Evolutionary conservation across 2,797 vertebrate species (phyloP).

Genomic region (Pseudochirops corinnae): DNA sequence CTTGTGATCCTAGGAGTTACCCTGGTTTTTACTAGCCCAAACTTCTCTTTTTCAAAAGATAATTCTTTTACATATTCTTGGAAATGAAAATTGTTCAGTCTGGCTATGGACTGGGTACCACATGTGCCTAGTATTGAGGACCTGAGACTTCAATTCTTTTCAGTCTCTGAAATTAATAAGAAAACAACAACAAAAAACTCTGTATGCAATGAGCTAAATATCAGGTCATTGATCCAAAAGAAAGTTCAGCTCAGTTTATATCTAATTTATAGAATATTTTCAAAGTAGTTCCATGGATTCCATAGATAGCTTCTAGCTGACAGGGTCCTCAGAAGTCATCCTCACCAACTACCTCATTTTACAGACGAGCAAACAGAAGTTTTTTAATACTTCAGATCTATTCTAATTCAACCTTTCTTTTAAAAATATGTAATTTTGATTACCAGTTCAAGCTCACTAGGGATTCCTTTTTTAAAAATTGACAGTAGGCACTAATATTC

Average conservation of each 20-base stretch:
- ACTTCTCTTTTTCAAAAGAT: slow-evolving; percentile 76
- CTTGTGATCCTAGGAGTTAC: slow-evolving; percentile 69
- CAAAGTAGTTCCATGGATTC: not conserved
- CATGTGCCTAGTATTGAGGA: slow-evolving; percentile 61
- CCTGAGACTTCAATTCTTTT: slow-evolving; percentile 65
- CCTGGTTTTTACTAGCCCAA: slow-evolving; percentile 77
- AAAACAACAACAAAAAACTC: not conserved
- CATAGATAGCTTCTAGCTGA: not conserved
- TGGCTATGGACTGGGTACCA: slow-evolving; percentile 72
- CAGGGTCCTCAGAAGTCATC: not conserved
- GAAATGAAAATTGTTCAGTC: slow-evolving; percentile 73
- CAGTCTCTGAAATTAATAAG: not conserved
- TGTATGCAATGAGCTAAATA: not conserved
- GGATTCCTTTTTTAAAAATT: slow-evolving; percentile 40
- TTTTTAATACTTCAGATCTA: slow-evolving; percentile 13
- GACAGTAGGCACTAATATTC: slow-evolving; percentile 19
- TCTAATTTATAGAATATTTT: not conserved
- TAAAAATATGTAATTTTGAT: slow-evolving; percentile 1
- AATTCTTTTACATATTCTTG: slow-evolving; percentile 80
- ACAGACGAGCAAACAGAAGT: not conserved
- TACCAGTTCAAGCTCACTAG: slow-evolving; percentile 1
- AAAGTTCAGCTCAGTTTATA: not conserved
- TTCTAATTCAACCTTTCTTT: slow-evolving; percentile 18
- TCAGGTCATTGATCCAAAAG: not conserved
- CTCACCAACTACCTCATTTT: not conserved